Percentiles rank a stretch among this genome's conserved stretches.
Conservation (phyloP, 2,888 invertebrate genomes). For the Lycocerus yunnanus region DNA sequence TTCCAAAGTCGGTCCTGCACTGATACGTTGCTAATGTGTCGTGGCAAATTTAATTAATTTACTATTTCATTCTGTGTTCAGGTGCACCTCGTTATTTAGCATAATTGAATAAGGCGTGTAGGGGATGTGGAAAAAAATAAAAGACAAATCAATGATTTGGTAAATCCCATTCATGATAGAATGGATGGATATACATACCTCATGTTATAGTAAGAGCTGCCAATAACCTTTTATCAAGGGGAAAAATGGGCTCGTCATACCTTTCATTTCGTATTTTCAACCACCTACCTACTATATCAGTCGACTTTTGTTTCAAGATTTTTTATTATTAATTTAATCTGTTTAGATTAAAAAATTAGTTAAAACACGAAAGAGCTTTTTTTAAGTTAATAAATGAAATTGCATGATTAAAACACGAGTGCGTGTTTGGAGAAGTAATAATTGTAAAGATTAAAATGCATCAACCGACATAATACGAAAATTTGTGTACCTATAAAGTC, state of each 20-base stretch:
- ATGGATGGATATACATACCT: conserved; percentile 35
- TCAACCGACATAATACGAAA: not conserved
- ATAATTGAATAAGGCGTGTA: not conserved
- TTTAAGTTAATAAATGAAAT: not conserved
- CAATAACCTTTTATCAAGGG: conserved; percentile 39
- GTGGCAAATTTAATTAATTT: not conserved
- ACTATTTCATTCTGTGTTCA: not conserved
- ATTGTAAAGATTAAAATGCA: not conserved
- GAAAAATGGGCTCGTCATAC: conserved; percentile 8
- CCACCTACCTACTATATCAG: no score
- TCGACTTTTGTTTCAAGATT: not conserved
- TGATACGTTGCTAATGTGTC: not conserved
- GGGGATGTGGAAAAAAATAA: not conserved
- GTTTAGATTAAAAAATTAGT: not conserved
- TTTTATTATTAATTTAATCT: not conserved
- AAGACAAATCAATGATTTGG: not conserved
- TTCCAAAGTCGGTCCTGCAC: not conserved
- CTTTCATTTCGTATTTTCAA: not conserved
- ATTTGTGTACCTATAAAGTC: not conserved
- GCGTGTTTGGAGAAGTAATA: not conserved
- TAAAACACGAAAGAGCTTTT: not conserved
- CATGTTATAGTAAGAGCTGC: conserved; percentile 37
- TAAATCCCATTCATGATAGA: conserved; percentile 24
- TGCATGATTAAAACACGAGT: not conserved
- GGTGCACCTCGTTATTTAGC: not conserved